Percentiles rank a stretch among this genome's conserved stretches.
Evolutionary conservation across 2,113 vertebrate genomes (phyloP).

Genomic region (Mesoclemmys tuberculata): DNA sequence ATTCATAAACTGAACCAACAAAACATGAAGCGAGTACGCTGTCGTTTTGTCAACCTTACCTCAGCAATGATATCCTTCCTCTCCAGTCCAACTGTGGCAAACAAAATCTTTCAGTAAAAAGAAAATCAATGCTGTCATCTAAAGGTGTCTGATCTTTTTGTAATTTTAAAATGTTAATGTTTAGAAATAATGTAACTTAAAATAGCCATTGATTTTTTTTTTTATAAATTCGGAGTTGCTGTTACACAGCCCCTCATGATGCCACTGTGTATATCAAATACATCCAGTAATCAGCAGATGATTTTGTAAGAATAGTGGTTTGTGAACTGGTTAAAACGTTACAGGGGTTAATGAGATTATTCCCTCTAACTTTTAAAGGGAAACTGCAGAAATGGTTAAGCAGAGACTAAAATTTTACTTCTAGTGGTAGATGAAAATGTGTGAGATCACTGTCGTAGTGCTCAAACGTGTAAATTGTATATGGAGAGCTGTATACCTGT

Average conservation of each 20-base stretch:
- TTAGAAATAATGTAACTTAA: neutral
- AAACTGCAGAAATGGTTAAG: neutral
- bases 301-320: neutral
- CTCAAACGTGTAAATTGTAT: neutral
- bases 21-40: neutral
- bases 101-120: neutral
- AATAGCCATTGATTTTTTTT: neutral
- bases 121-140: neutral
- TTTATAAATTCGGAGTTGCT: neutral
- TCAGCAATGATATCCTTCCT: neutral
- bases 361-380: neutral
- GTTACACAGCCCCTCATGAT: neutral
- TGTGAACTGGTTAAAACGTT: neutral
- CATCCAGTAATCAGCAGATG: neutral
- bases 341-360: neutral
- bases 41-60: neutral
- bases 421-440: neutral
- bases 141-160: neutral
- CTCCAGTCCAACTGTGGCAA: neutral
- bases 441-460: neutral
- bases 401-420: neutral
- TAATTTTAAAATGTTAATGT: neutral
- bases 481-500: neutral
- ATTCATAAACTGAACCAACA: neutral
- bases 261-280: neutral